Evolutionary conservation across 2,888 invertebrate species (phyloP).

Genomic region (Drosophila mulleri): DNA sequence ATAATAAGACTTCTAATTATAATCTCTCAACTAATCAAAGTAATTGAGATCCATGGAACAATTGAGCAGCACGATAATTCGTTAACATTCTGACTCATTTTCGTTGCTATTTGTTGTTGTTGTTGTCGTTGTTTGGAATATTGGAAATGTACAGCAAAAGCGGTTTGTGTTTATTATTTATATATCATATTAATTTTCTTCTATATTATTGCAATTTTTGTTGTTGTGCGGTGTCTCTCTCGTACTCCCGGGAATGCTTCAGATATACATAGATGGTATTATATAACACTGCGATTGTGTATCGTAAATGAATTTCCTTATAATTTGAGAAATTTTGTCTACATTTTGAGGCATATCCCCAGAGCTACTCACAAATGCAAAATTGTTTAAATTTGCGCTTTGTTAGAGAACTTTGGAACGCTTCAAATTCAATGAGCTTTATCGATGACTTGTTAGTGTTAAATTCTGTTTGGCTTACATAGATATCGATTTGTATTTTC

Average conservation of each 20-base stretch:
- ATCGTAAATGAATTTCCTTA: not conserved
- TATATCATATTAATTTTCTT: not conserved
- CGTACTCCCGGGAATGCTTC: not conserved
- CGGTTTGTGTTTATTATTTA: not conserved
- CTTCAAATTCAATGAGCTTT: not conserved
- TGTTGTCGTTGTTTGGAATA: slow-evolving; percentile 3
- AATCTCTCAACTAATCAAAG: slow-evolving; percentile 20
- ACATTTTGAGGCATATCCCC: not conserved
- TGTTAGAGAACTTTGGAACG: not conserved
- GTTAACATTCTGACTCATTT: slow-evolving; percentile 28
- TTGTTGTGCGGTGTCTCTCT: not conserved
- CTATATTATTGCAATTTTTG: slow-evolving; percentile 5
- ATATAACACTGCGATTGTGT: not conserved
- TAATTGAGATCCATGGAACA: slow-evolving; percentile 30
- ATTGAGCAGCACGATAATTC: slow-evolving; percentile 23
- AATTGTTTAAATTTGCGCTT: not conserved
- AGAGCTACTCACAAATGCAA: not conserved
- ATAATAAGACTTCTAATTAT: not conserved
- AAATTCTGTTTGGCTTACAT: not conserved
- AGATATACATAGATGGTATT: not conserved
- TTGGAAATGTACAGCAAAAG: slow-evolving; percentile 2
- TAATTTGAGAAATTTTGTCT: not conserved
- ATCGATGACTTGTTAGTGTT: not conserved
- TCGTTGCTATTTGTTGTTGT: not conserved
- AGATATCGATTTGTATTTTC: not conserved